These are phyloP conservation scores for Shinisaurus crocodilurus DNA, from an alignment of 2,113 vertebrate genomes.

Conservation along the genomic window DNA sequence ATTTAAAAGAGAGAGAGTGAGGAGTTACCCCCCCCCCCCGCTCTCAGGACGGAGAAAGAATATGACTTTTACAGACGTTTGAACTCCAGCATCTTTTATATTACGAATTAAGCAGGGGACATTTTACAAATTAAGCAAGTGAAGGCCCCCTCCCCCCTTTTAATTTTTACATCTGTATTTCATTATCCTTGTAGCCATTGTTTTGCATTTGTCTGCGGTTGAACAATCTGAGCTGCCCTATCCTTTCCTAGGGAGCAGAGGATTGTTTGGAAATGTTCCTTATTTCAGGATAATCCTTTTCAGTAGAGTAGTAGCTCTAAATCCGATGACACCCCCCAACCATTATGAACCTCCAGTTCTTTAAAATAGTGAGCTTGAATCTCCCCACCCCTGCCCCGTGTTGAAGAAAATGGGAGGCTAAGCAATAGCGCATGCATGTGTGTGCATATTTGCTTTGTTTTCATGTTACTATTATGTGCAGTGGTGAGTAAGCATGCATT, in stretches of 20 bases:
- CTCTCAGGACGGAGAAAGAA: not conserved
- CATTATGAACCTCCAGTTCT: not conserved
- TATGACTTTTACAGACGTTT: not conserved
- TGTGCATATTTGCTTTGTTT: not conserved
- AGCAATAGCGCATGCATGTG: not conserved
- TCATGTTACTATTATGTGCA: not conserved
- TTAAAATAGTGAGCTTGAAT: not conserved
- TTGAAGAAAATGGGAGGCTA: not conserved
- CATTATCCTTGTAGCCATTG: not conserved
- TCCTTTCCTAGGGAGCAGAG: not conserved
- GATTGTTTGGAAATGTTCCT: not conserved
- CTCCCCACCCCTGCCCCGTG: too few relatives aligned
- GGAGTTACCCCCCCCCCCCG: too few relatives aligned
- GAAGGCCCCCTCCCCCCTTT: not conserved
- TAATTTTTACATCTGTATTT: not conserved
- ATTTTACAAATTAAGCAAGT: not conserved
- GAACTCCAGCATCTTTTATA: not conserved
- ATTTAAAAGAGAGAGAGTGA: not conserved
- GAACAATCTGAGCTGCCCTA: not conserved
- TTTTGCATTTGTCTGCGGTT: not conserved
- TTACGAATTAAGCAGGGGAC: too few relatives aligned
- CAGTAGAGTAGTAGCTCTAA: not conserved
- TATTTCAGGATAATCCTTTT: not conserved
- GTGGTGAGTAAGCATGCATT: not conserved
- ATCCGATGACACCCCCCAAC: not conserved